Evolutionary conservation across 2,888 invertebrate genomes (phyloP).

Genomic region (Silvanus unidentatus): DNA sequence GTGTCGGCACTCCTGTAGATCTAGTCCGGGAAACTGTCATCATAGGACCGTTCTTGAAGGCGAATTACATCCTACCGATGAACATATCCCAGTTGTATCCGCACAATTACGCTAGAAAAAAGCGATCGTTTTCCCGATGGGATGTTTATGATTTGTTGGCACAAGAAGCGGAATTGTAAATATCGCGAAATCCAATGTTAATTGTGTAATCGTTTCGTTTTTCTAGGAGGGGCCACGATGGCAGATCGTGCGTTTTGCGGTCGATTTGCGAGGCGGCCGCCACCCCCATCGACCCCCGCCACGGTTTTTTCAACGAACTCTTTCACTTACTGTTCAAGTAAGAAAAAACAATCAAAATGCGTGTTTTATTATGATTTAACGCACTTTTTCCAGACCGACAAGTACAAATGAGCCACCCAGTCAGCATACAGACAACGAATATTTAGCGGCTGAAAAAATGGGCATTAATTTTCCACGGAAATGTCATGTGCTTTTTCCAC

Average conservation of each 20-base stretch:
- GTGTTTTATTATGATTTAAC: background rate
- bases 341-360: constrained; percentile 31
- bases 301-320: constrained; percentile 60
- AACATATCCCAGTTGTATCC: constrained; percentile 31
- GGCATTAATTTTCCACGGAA: constrained; percentile 38
- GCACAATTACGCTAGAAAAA: constrained; percentile 21
- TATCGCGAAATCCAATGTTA: background rate
- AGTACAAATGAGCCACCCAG: constrained; percentile 35
- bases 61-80: constrained; percentile 38
- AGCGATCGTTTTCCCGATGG: constrained; percentile 48
- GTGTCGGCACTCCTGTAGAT: constrained; percentile 49
- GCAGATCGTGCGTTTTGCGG: constrained; percentile 60
- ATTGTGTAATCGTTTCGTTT: background rate
- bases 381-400: constrained; percentile 45
- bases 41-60: constrained; percentile 47
- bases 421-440: constrained; percentile 39
- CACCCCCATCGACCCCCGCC: constrained; percentile 53
- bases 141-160: constrained; percentile 61
- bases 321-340: constrained; percentile 64
- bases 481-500: constrained; percentile 23
- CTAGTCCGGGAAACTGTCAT: constrained; percentile 44
- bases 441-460: constrained; percentile 51
- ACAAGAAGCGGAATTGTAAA: constrained; percentile 54
- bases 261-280: constrained; percentile 63
- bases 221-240: constrained; percentile 47